Conservation (phyloP, 2,888 invertebrate genomes). For the Augiades crinisus region DNA sequence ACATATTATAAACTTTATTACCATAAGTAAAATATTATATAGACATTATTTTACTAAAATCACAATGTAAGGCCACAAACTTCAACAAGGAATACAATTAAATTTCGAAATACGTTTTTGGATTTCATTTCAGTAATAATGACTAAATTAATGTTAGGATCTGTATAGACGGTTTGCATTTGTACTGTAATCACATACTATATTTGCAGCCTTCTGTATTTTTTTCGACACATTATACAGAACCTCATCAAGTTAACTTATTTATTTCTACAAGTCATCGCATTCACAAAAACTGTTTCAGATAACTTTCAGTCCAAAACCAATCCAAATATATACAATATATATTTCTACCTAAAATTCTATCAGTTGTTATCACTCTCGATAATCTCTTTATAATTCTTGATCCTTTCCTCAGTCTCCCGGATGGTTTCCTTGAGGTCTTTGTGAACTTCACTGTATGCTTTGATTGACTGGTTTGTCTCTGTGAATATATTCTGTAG, state of each 20-base stretch:
- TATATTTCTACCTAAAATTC: no score
- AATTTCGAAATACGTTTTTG: neutral
- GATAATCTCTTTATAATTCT: constrained; percentile 56
- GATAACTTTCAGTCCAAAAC: neutral
- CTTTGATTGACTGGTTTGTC: constrained; percentile 69
- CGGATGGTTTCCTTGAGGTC: constrained; percentile 64
- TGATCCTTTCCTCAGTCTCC: constrained; percentile 62
- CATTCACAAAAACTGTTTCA: no score
- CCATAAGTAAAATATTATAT: neutral
- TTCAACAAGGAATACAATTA: neutral
- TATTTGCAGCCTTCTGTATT: no score
- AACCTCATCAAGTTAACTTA: no score
- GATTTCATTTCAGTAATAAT: no score
- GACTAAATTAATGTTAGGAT: no score
- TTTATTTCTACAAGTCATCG: no score
- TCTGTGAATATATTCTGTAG: constrained; percentile 69
- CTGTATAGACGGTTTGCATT: no score
- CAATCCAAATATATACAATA: neutral
- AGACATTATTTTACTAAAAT: neutral
- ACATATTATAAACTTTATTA: no score
- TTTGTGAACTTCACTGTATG: constrained; percentile 67
- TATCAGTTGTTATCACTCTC: constrained; percentile 46
- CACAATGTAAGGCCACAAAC: neutral
- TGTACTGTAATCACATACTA: no score
- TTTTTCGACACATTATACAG: no score